Evolutionary conservation across 2,113 vertebrate genomes (phyloP).

Genomic region (Spermophilus dauricus): DNA sequence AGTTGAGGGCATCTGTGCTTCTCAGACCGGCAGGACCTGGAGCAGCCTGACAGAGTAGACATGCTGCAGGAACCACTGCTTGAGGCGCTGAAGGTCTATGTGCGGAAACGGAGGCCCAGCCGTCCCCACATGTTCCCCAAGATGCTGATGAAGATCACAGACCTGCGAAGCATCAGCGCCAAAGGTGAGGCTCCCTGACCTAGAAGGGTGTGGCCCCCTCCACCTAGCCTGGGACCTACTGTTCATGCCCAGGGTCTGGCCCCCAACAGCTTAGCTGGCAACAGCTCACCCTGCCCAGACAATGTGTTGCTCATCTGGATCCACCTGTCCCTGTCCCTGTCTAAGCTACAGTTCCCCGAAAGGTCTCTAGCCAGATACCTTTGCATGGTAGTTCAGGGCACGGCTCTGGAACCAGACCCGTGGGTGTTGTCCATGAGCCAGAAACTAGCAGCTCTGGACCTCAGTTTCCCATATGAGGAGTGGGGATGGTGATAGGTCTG

Average conservation of each 20-base stretch:
- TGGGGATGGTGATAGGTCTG: neutral
- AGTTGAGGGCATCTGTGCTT: neutral
- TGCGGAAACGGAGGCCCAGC: conserved; percentile 97
- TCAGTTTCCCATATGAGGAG: neutral
- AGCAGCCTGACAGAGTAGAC: conserved; percentile 97
- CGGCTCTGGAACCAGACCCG: neutral
- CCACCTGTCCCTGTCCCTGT: neutral
- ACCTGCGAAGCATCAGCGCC: conserved; percentile 98
- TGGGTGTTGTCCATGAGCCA: neutral
- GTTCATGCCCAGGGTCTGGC: too few relatives aligned
- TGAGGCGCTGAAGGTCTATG: conserved; percentile 98
- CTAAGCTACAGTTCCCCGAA: neutral
- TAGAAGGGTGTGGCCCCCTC: neutral
- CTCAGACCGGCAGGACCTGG: conserved; percentile 97
- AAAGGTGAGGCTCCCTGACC: conserved; percentile 91
- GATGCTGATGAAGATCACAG: conserved; percentile 99
- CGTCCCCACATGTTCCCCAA: conserved; percentile 99
- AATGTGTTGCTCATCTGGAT: neutral
- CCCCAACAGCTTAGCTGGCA: neutral
- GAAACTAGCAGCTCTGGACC: neutral
- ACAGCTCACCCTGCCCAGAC: neutral
- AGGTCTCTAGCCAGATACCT: neutral
- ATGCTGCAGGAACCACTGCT: conserved; percentile 96
- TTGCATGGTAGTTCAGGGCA: neutral
- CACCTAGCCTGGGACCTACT: neutral